phyloP scores from a whole-genome alignment of 2,797 vertebrate genomes.

The Lutjanus campechanus region DNA sequence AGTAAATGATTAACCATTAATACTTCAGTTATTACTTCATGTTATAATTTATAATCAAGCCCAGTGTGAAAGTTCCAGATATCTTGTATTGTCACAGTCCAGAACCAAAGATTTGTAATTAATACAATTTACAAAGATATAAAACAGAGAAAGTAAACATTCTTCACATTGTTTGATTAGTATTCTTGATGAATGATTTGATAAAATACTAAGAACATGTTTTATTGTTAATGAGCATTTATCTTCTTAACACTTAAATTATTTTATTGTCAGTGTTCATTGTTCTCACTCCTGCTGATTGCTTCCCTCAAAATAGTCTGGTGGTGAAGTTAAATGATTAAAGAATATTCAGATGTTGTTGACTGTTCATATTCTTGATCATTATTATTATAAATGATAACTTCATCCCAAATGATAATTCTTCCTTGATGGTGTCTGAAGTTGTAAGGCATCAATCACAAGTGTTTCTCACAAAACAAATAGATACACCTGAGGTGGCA shows the following conservation, averaged over 20 bases:
- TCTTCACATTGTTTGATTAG: neutral
- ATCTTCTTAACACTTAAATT: neutral
- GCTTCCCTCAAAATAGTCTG: neutral
- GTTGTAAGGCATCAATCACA: constrained; percentile 35
- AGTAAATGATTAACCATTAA: neutral
- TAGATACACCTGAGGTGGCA: constrained; percentile 61
- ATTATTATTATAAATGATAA: neutral
- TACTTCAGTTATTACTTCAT: neutral
- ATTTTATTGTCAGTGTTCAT: neutral
- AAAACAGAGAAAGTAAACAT: neutral
- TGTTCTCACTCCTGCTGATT: neutral
- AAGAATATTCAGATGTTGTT: neutral
- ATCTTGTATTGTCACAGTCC: neutral
- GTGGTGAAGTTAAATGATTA: neutral
- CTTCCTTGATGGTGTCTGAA: constrained; percentile 19
- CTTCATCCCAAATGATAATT: constrained; percentile 16
- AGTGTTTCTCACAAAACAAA: constrained; percentile 50
- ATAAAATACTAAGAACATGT: neutral
- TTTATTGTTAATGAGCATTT: neutral
- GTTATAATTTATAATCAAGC: neutral
- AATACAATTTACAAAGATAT: neutral
- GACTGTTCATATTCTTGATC: neutral
- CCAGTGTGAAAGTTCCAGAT: neutral
- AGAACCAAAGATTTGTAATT: neutral
- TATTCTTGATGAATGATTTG: neutral